Evolutionary conservation across 2,797 vertebrate species (phyloP).

Genomic region (Aotus griseimembra): DNA sequence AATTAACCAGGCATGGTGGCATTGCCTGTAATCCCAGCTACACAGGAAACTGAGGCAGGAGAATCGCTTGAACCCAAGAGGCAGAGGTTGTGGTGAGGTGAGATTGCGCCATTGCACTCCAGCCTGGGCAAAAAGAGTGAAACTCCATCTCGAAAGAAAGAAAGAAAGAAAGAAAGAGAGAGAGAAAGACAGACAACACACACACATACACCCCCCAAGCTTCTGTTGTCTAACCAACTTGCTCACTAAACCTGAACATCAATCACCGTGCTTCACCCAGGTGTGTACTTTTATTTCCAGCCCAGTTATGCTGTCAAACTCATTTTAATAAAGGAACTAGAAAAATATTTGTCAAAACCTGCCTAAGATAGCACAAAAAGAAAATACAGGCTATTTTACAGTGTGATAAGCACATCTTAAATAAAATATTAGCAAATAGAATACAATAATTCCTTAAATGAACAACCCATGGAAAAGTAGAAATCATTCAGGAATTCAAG

Average conservation of each 20-base stretch:
- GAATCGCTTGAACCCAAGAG: no score
- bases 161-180: no score
- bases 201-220: background rate
- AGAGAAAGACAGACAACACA: no score
- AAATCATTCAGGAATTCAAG: constrained; percentile 19
- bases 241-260: background rate
- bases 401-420: background rate
- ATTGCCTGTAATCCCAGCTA: no score
- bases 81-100: no score
- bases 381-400: background rate
- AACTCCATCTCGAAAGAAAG: no score
- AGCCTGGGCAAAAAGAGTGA: no score
- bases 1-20: no score
- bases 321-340: constrained; percentile 12
- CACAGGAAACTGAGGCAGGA: no score
- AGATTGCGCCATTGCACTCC: no score
- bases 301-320: background rate
- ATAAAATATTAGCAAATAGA: constrained; percentile 15
- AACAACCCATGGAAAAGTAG: background rate
- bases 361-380: background rate
- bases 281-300: background rate
- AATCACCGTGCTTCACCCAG: background rate
- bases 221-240: background rate
- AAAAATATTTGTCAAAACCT: constrained; percentile 39
- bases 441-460: background rate